phyloP scores from a whole-genome alignment of 2,888 invertebrate species.

The Nineta flava region DNA sequence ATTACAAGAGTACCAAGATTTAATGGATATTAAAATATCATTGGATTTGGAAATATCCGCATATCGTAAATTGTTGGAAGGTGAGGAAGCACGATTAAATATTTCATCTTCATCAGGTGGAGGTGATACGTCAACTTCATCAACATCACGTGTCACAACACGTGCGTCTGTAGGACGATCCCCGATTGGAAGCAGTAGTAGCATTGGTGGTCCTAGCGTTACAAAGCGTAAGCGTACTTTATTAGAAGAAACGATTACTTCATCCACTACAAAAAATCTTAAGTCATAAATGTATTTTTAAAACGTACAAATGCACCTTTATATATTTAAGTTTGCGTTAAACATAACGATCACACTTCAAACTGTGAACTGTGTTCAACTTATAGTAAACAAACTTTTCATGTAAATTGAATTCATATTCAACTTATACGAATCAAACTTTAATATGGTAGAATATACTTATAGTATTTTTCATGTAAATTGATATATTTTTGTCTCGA shows the following conservation, averaged over 20 bases:
- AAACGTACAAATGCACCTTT: background rate
- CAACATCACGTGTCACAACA: slow-evolving; percentile 2
- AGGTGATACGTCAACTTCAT: slow-evolving; percentile 2
- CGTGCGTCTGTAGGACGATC: slow-evolving; percentile 26
- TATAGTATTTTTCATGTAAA: too few relatives aligned
- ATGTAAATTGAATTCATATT: too few relatives aligned
- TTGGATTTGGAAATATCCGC: slow-evolving; percentile 82
- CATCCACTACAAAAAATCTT: background rate
- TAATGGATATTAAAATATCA: slow-evolving; percentile 92
- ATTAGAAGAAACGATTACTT: slow-evolving; percentile 30
- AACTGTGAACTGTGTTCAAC: too few relatives aligned
- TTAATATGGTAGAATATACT: too few relatives aligned
- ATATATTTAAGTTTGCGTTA: background rate
- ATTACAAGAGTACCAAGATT: slow-evolving; percentile 85
- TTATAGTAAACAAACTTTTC: too few relatives aligned
- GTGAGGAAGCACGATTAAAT: slow-evolving; percentile 60
- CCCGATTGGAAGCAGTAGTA: slow-evolving; percentile 19
- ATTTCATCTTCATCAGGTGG: slow-evolving; percentile 32
- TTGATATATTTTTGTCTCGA: too few relatives aligned
- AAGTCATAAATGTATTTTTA: background rate
- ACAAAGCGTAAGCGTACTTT: slow-evolving; percentile 40
- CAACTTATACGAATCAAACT: too few relatives aligned
- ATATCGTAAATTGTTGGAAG: slow-evolving; percentile 75
- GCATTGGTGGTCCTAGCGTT: background rate
- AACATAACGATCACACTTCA: too few relatives aligned